Conservation (phyloP, 2,797 vertebrate genomes). For the Typhlichthys eigenmanni region DNA sequence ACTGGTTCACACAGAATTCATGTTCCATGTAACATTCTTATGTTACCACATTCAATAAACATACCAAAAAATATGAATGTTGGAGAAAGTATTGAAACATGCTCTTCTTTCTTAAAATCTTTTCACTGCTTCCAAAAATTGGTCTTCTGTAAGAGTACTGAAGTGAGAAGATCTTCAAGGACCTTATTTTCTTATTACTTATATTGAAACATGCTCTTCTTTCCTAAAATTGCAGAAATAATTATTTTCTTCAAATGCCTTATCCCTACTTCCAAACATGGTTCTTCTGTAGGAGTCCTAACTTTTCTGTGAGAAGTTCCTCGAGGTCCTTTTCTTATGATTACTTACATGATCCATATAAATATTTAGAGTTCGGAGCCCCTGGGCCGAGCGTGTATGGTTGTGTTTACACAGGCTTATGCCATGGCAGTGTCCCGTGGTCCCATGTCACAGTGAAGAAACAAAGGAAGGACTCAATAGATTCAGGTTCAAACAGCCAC, state of each 20-base stretch:
- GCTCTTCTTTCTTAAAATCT: too few species aligned
- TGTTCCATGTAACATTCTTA: too few species aligned
- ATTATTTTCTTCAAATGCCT: background rate
- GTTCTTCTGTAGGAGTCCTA: background rate
- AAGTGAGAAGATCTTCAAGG: too few species aligned
- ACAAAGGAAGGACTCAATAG: constrained; percentile 5
- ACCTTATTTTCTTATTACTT: too few species aligned
- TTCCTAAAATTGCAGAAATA: background rate
- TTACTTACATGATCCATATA: constrained; percentile 43
- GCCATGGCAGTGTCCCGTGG: constrained; percentile 28
- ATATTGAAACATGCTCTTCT: background rate
- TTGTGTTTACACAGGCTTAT: constrained; percentile 50
- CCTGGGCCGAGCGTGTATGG: constrained; percentile 35
- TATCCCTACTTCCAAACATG: constrained; percentile 23
- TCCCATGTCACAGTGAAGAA: constrained; percentile 14
- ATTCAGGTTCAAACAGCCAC: background rate
- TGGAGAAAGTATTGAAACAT: too few species aligned
- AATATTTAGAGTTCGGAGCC: constrained; percentile 61
- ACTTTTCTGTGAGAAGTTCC: constrained; percentile 21
- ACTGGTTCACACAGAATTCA: background rate
- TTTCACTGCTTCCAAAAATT: too few species aligned
- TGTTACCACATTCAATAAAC: too few species aligned
- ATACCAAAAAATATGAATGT: too few species aligned
- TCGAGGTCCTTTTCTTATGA: constrained; percentile 34
- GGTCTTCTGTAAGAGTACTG: too few species aligned